Conservation (phyloP, 1,140 invertebrate species). For the Drosophila parabipectinata region DNA sequence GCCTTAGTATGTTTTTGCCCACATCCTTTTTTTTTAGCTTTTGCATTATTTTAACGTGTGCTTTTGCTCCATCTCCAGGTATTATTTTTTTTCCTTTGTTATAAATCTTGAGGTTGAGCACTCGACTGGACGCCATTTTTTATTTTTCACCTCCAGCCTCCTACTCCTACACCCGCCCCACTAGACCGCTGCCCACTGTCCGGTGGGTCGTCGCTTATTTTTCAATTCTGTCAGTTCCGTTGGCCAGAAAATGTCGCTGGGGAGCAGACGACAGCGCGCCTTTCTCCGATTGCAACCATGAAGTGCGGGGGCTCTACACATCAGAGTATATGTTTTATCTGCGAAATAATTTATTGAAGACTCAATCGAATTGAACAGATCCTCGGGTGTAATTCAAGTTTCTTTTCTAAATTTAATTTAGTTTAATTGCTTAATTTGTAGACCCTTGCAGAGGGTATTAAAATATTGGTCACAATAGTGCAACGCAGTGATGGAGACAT, state of each 20-base stretch:
- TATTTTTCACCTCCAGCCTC: slow-evolving; percentile 56
- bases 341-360: slow-evolving; percentile 66
- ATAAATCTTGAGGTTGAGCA: slow-evolving; percentile 77
- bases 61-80: slow-evolving; percentile 26
- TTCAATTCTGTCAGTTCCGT: slow-evolving; percentile 69
- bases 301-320: neutral
- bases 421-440: neutral
- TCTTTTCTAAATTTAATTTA: slow-evolving; percentile 12
- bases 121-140: slow-evolving; percentile 72
- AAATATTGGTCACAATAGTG: too few species aligned
- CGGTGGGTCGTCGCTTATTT: slow-evolving; percentile 56
- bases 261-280: slow-evolving; percentile 38
- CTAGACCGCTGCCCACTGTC: neutral
- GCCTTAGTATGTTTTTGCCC: slow-evolving; percentile 20
- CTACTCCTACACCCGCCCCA: neutral
- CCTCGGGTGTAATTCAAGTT: slow-evolving; percentile 39
- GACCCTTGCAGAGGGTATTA: neutral
- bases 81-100: slow-evolving; percentile 57
- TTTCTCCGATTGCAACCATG: slow-evolving; percentile 49
- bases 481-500: too few species aligned
- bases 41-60: slow-evolving; percentile 66
- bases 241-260: slow-evolving; percentile 66
- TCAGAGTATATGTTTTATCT: slow-evolving; percentile 62
- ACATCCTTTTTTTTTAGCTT: slow-evolving; percentile 40
- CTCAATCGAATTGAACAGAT: slow-evolving; percentile 40